phyloP scores from a whole-genome alignment of 2,113 vertebrate species.

The Albula goreensis region DNA sequence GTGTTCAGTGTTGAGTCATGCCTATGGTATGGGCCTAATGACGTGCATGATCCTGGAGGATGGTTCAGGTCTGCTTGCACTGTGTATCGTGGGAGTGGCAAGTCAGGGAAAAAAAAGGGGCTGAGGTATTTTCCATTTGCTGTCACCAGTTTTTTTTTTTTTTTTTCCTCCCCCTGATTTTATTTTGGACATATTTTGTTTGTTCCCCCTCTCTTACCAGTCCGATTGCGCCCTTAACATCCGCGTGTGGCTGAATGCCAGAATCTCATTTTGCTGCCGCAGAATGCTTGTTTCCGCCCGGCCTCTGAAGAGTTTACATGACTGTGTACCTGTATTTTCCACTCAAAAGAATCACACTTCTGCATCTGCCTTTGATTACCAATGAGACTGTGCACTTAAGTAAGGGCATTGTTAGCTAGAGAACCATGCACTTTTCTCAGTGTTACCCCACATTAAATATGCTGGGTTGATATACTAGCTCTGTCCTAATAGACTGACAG shows the following conservation, averaged over 20 bases:
- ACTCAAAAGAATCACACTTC: neutral
- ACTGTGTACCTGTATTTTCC: conserved; percentile 9
- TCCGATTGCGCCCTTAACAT: neutral
- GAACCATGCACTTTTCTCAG: neutral
- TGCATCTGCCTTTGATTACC: neutral
- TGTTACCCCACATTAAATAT: too few relatives aligned
- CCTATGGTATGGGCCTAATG: neutral
- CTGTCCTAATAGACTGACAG: too few relatives aligned
- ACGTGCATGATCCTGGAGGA: neutral
- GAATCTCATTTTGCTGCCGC: neutral
- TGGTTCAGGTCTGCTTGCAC: neutral
- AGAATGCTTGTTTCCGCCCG: neutral
- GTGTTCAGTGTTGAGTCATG: neutral
- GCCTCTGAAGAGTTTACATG: neutral
- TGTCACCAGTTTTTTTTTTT: neutral
- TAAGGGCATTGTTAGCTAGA: neutral
- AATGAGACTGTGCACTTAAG: neutral
- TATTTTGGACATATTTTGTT: neutral
- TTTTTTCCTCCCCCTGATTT: neutral
- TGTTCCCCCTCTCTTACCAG: neutral
- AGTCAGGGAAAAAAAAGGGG: neutral
- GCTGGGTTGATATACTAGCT: too few relatives aligned
- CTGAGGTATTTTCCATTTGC: neutral
- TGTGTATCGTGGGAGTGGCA: neutral
- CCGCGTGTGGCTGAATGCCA: neutral